phyloP scores from a whole-genome alignment of 2,113 vertebrate species.

The Apaloderma vittatum region DNA sequence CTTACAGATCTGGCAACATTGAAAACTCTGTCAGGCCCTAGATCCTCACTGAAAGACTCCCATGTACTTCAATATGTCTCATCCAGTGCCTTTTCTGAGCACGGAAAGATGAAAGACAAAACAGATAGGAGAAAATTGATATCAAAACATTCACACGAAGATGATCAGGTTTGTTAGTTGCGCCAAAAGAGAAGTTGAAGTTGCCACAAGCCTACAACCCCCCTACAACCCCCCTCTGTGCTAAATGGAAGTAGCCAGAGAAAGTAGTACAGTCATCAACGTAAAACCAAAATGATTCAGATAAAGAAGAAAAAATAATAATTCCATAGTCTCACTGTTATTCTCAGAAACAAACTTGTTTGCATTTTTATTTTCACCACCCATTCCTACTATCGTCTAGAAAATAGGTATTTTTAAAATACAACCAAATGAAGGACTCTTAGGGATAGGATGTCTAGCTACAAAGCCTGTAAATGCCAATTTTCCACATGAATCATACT shows the following conservation, averaged over 20 bases:
- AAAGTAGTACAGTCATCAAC: not conserved
- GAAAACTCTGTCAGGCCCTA: not conserved
- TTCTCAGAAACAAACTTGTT: not conserved
- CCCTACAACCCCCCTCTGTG: not conserved
- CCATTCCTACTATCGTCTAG: not conserved
- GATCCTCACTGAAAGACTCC: not conserved
- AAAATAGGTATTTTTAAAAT: not conserved
- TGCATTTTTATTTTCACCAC: not conserved
- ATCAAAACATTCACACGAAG: not conserved
- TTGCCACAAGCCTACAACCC: not conserved
- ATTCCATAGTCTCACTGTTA: not conserved
- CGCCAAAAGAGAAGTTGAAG: not conserved
- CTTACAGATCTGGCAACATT: not conserved
- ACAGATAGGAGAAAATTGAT: not conserved
- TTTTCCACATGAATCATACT: constrained; percentile 40
- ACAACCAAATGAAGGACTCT: not conserved
- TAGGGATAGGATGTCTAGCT: not conserved
- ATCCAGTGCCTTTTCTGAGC: not conserved
- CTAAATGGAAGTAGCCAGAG: not conserved
- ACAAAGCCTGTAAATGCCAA: not conserved
- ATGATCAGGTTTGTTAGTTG: not conserved
- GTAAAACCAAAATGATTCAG: not conserved
- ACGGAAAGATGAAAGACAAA: not conserved
- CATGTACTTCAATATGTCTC: not conserved
- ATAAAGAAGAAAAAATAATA: not conserved